Evolutionary conservation across 2,113 vertebrate genomes (phyloP).

Genomic region (Scophthalmus maximus): DNA sequence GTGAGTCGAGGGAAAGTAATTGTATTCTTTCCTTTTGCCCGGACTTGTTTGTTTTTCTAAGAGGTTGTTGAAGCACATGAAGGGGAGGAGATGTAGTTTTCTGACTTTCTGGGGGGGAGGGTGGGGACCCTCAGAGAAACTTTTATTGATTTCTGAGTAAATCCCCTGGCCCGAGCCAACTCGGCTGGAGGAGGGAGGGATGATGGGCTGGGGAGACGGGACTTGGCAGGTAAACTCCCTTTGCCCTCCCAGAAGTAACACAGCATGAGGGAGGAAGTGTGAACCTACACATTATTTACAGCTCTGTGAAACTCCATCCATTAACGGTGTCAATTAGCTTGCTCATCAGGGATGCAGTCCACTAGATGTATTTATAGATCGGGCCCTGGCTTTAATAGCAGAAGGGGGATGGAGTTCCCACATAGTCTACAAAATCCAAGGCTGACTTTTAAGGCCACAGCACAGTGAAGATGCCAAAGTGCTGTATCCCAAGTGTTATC

Average conservation of each 20-base stretch:
- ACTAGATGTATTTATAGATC: constrained; percentile 75
- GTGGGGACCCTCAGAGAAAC: constrained; percentile 53
- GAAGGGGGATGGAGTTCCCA: constrained; percentile 48
- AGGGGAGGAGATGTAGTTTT: constrained; percentile 59
- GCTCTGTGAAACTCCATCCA: constrained; percentile 78
- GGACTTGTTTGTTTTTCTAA: constrained; percentile 56
- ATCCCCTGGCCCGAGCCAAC: constrained; percentile 59
- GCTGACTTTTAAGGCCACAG: constrained; percentile 49
- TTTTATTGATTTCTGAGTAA: constrained; percentile 77
- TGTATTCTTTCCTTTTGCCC: constrained; percentile 41
- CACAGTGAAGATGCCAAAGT: constrained; percentile 45
- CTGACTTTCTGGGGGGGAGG: constrained; percentile 51
- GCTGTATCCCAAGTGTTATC: constrained; percentile 34
- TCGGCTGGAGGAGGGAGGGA: constrained; percentile 44
- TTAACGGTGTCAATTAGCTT: constrained; percentile 79
- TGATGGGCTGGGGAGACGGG: constrained; percentile 44
- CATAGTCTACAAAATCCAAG: constrained; percentile 51
- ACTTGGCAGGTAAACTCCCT: constrained; percentile 75
- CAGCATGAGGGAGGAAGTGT: constrained; percentile 69
- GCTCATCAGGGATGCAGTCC: constrained; percentile 74
- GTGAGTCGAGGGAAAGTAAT: constrained; percentile 30
- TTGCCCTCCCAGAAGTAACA: constrained; percentile 71
- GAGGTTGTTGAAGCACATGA: constrained; percentile 52
- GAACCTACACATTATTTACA: constrained; percentile 80
- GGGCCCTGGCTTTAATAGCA: constrained; percentile 60